Evolutionary conservation across 2,797 vertebrate species (phyloP), one percentile per base, ranked within the genome.

Genomic region (Epinephelus coioides): DNA sequence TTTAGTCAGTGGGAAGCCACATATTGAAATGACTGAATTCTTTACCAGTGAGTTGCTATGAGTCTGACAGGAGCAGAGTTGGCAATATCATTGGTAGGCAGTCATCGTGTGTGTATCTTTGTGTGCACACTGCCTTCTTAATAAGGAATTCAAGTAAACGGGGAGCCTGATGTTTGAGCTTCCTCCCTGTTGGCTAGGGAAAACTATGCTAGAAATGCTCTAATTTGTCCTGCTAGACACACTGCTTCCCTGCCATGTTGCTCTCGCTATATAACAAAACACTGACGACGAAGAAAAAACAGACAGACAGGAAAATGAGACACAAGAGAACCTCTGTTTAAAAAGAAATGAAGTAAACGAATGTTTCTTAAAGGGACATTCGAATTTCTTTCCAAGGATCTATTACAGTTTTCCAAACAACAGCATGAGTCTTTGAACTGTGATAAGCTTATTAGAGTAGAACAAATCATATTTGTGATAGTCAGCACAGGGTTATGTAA

Each of bases 121-220:
- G 38, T 71, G 38, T 81, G 40, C 14, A 19, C 46, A 46, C 43
- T 79, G 38, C n/a, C 25, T 15, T 71, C 69, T 57, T 54, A 81
- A 85, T 69, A 68, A 86, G 63, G 61, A 72, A 73, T 25, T 69
- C 23, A 34, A 49, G 63, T 65, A 74, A 77, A 77, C 40, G 3
- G 63, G 61, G 65, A 79, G 72, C 43, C 46, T 53, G 66, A 81
- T 73, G 69, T 73, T 80, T 74, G 55, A 78, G 69, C 13, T 53
- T 83, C 56, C 61, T 67, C 66, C 50, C 60, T 70, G 73, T 59
- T 79, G 80, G 60, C 62, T 84, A 30, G 6, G 49, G 53, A 43
- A 79, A 87, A 79, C 21, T 78, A 72, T 86, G 69, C 55, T 73
- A 64, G 79, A 90, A 77, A 88, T 78, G 67, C 43, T 76, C 27